Evolutionary conservation across 2,797 vertebrate species (phyloP).

Genomic region (Sus cebifrons): DNA sequence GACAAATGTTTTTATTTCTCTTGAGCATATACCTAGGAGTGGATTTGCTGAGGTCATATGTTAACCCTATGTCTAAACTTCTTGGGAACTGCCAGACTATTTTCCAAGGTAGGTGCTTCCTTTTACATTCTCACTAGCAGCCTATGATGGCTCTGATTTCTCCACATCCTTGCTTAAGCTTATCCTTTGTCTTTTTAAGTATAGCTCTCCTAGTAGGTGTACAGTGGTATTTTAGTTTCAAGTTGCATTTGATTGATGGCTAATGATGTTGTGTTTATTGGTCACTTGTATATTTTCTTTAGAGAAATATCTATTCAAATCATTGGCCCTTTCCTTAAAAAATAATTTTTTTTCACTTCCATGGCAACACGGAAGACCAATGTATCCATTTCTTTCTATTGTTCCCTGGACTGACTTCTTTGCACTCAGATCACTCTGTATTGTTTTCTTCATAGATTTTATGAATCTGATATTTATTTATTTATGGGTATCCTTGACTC

Average conservation of each 20-base stretch:
- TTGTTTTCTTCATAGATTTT: background rate
- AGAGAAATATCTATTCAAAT: conserved; percentile 45
- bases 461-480: conserved; percentile 51
- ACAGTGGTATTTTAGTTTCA: background rate
- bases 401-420: background rate
- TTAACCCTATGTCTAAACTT: background rate
- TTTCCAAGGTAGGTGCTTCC: background rate
- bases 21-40: background rate
- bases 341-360: background rate
- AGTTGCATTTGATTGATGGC: background rate
- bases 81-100: too few species aligned
- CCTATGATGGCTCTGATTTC: background rate
- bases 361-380: background rate
- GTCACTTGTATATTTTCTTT: conserved; percentile 13
- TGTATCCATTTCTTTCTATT: conserved; percentile 23
- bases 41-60: background rate
- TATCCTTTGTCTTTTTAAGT: background rate
- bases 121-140: background rate
- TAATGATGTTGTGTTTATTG: background rate
- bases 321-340: background rate
- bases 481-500: background rate
- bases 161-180: background rate
- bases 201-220: too few species aligned
- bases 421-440: background rate
- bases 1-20: background rate